Conservation (phyloP, 2,888 invertebrate species). For the Pterobdella sp. region DNA sequence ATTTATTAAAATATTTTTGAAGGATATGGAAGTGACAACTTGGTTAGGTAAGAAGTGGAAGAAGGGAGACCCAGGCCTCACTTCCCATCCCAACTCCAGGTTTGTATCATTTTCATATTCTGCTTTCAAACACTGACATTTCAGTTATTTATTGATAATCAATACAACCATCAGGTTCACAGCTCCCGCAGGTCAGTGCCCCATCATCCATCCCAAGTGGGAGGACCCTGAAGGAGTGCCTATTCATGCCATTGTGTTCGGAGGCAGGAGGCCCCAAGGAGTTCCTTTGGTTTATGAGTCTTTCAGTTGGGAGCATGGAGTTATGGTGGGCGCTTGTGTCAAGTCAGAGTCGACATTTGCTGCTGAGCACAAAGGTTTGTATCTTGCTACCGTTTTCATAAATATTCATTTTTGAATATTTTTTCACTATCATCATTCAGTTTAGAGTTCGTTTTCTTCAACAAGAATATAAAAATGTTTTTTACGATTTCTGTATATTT, state of each 20-base stretch:
- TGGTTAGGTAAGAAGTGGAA: slow-evolving; percentile 39
- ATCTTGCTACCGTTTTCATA: background rate
- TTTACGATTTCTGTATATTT: no score
- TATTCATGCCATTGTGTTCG: slow-evolving; percentile 42
- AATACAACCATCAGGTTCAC: slow-evolving; percentile 23
- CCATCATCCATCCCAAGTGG: slow-evolving; percentile 41
- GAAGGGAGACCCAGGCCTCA: slow-evolving; percentile 35
- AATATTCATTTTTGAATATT: background rate
- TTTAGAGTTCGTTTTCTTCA: no score
- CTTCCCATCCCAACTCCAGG: slow-evolving; percentile 42
- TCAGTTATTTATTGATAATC: background rate
- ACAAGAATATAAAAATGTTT: no score
- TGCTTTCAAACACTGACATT: background rate
- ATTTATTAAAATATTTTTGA: background rate
- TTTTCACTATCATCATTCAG: background rate
- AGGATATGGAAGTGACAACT: slow-evolving; percentile 34
- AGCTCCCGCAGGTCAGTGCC: slow-evolving; percentile 40
- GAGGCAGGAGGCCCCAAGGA: slow-evolving; percentile 38
- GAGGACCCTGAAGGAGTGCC: slow-evolving; percentile 41
- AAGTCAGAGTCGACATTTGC: slow-evolving; percentile 45
- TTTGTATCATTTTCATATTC: slow-evolving; percentile 32
- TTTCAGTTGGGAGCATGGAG: slow-evolving; percentile 45
- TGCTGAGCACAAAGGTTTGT: slow-evolving; percentile 40
- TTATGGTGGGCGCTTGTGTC: slow-evolving; percentile 42
- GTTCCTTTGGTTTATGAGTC: slow-evolving; percentile 46